Evolutionary conservation across 30 jellyfish, hydroid and myxozoan genomes (phyloP).

Genomic region (Morbakka virulenta): DNA sequence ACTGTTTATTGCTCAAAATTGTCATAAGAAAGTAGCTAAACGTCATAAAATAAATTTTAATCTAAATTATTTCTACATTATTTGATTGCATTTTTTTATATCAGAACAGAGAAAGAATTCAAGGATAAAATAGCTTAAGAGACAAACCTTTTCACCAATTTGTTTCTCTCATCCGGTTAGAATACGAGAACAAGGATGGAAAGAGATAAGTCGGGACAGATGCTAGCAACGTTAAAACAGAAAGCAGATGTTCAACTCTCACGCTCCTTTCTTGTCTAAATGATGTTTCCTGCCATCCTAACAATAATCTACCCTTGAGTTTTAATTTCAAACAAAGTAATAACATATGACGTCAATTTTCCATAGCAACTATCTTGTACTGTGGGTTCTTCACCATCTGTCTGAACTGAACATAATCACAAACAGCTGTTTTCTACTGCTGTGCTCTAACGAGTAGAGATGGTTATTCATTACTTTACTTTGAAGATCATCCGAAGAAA

Average conservation of each 20-base stretch:
- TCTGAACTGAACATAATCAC: neutral
- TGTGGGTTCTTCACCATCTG: neutral
- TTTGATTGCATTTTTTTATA: too few relatives aligned
- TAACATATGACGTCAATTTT: neutral
- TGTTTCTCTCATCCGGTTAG: neutral
- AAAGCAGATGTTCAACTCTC: neutral
- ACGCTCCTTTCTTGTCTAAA: neutral
- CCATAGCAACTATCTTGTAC: neutral
- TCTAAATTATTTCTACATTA: too few relatives aligned
- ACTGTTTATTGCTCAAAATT: too few relatives aligned
- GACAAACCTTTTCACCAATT: neutral
- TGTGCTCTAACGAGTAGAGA: neutral
- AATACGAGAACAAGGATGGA: neutral
- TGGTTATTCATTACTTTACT: neutral
- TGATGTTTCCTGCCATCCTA: neutral
- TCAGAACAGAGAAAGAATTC: too few relatives aligned
- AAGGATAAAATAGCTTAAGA: neutral
- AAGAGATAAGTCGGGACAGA: neutral
- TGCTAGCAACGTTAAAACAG: neutral
- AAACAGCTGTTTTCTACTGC: neutral
- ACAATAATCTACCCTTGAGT: neutral
- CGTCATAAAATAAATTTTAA: too few relatives aligned
- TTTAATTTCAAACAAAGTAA: neutral
- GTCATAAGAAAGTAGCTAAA: too few relatives aligned
- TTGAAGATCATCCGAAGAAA: neutral